Evolutionary conservation across 2,113 vertebrate genomes (phyloP), one percentile per base, ranked within the genome.

Genomic region (Oenanthe oenanthe): DNA sequence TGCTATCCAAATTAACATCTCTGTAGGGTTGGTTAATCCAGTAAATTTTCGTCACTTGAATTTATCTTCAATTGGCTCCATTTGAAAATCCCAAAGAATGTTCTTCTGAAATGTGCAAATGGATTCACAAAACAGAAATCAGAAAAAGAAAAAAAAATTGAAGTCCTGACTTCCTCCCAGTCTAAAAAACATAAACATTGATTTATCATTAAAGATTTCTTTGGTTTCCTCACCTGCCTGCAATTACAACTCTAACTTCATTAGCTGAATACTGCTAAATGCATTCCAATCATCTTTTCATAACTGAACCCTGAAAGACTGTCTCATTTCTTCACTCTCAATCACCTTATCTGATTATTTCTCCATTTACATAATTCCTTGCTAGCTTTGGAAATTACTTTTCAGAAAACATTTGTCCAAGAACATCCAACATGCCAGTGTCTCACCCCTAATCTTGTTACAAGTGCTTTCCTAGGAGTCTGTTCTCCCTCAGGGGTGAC

Each of bases 341-440:
- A 84, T 77, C 51, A 51, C 6, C 17, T 94, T 87, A 93, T 78
- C 57, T 75, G 77, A 93, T 95, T 96, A 91, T 60, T 89, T 86
- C 40, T 75, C 62, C n/a, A 78, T 91, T 85, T 89, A 60, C 89
- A 72, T 91, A 89, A 89, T 87, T 89, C 40, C 53, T 71, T 78
- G 43, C 65, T 75, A 68, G 61, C 57, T 87, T 48, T 0, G 6
- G 81, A 94, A 91, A 89, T 75, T 89, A 93, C 61, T 89, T 75
- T 81, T 56, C 73, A 91, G 70, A 53, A 74, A 71, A 38, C 29
- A 61, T 66, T 89, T 36, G 48, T 66, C 74, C 91, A 43, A 68
- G 80, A 72, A 91, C 18, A 5, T 56, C 56, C 77, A 68, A 68
- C 57, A 61, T 0, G 0, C 24, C 0, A 0, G 26, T 25, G 57